Evolutionary conservation across 2,113 vertebrate species (phyloP), one percentile per base, ranked within the genome.

Genomic region (Thunnus thynnus): DNA sequence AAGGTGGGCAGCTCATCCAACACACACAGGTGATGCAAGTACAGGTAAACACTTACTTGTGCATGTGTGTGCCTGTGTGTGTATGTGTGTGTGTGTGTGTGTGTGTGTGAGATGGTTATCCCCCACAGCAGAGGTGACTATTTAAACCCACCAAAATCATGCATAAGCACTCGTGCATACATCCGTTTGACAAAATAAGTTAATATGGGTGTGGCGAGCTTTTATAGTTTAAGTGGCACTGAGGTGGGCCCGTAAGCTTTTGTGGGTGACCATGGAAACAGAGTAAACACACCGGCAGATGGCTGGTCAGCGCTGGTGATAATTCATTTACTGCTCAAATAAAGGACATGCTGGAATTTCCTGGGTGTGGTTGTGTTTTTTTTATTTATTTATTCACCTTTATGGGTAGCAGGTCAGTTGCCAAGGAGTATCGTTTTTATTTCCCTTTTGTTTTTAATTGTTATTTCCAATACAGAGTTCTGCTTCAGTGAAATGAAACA

Each of bases 251-350:
- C 10, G 1, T 20, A 6, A 63, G 76, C 22, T 66, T 88, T 88
- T 87, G 78, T 87, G 13, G 22, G 91, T 88, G 69, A 22, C 82
- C 76, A 91, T 91, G 86, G 86, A 58, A 70, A 93, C 86, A 16
- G 32, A 55, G 71, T 89, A 83, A 93, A 94, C 87, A 92, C 55
- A 74, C 13, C 17, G 51, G 78, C 70, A 80, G 65, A 65, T 85
- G 62, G 72, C 36, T 87, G 91, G 90, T 91, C 90, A 91, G 81
- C 56, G 58, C 41, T 51, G 57, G 36, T 70, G 27, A 84, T 89
- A 88, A 78, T 85, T 86, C 74, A 89, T 58, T 44, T 1, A 12
- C 6, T 68, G 54, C 57, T 80, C 68, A 86, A 87, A 90, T 82
- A 90, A 85, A 90, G 60, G 41, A 51, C 57, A 48, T 32, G 73